These are phyloP conservation scores for Eulithis testata DNA, from an alignment of 2,888 invertebrate genomes.

Conservation along the genomic window DNA sequence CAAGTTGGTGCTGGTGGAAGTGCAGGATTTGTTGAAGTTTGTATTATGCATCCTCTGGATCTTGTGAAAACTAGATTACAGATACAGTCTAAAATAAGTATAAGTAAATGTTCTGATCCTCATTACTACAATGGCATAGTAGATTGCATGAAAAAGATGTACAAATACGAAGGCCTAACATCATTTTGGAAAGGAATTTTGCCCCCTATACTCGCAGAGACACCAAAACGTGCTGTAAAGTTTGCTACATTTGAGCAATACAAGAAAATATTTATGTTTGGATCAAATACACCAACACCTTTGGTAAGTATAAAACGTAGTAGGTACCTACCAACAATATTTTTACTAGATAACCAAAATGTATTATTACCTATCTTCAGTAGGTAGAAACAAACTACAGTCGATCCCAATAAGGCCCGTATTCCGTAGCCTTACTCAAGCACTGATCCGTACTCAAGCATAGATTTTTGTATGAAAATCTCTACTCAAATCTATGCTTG, in stretches of 20 bases:
- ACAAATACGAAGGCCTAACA: conserved; percentile 90
- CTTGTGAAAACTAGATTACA: conserved; percentile 93
- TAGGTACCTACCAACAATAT: no score
- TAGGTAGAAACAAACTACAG: neutral
- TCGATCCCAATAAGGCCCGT: neutral
- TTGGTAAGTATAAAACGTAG: conserved; percentile 76
- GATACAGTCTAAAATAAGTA: conserved; percentile 61
- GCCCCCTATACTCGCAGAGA: conserved; percentile 97
- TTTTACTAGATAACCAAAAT: neutral
- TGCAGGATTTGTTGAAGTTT: conserved; percentile 97
- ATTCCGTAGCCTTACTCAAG: no score
- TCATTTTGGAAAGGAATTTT: conserved; percentile 97
- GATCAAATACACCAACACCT: conserved; percentile 89
- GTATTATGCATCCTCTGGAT: conserved; percentile 98
- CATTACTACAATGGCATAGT: conserved; percentile 90
- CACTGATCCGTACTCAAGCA: no score
- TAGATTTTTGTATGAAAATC: no score
- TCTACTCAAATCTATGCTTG: no score
- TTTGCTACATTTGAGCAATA: conserved; percentile 98
- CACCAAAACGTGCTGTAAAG: conserved; percentile 97
- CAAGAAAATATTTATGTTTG: conserved; percentile 93
- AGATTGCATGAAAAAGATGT: conserved; percentile 96
- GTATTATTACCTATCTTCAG: conserved; percentile 1
- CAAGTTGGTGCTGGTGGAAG: conserved; percentile 95
- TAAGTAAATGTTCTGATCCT: conserved; percentile 71